These are phyloP conservation scores for Sander vitreus DNA, from an alignment of 2,113 vertebrate genomes.

Conservation along the genomic window DNA sequence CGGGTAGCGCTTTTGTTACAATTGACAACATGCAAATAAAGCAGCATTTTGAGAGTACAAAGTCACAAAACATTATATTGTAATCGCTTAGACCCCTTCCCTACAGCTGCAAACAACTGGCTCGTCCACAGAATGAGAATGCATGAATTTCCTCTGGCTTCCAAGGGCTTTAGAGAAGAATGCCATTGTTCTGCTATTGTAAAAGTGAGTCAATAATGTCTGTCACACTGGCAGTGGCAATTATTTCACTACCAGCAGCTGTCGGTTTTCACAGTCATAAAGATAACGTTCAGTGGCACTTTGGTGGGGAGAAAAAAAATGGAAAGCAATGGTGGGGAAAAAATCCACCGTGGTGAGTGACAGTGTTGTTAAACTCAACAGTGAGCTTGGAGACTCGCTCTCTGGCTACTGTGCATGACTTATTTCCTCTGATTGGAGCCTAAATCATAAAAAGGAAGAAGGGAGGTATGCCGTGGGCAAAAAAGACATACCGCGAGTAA, in stretches of 20 bases:
- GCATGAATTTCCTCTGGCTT: constrained; percentile 21
- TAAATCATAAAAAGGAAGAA: background rate
- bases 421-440: constrained; percentile 16
- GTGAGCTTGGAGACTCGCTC: constrained; percentile 21
- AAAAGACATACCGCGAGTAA: background rate
- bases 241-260: constrained; percentile 66
- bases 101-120: constrained; percentile 39
- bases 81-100: constrained; percentile 9
- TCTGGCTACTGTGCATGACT: constrained; percentile 4
- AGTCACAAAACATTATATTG: constrained; percentile 30
- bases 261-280: constrained; percentile 51
- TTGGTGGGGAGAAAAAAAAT: constrained; percentile 1
- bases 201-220: constrained; percentile 52
- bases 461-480: background rate
- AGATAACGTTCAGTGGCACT: constrained; percentile 55
- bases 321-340: constrained; percentile 1
- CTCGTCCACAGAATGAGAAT: constrained; percentile 11
- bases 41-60: constrained; percentile 18
- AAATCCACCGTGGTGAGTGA: constrained; percentile 30
- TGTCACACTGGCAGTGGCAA: constrained; percentile 52
- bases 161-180: constrained; percentile 29
- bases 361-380: constrained; percentile 34
- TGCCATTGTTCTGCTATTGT: constrained; percentile 55
- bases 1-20: constrained; percentile 15
- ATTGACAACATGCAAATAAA: constrained; percentile 32